Conservation (phyloP, 1,140 invertebrate genomes). For the Chymomyza costata region DNA sequence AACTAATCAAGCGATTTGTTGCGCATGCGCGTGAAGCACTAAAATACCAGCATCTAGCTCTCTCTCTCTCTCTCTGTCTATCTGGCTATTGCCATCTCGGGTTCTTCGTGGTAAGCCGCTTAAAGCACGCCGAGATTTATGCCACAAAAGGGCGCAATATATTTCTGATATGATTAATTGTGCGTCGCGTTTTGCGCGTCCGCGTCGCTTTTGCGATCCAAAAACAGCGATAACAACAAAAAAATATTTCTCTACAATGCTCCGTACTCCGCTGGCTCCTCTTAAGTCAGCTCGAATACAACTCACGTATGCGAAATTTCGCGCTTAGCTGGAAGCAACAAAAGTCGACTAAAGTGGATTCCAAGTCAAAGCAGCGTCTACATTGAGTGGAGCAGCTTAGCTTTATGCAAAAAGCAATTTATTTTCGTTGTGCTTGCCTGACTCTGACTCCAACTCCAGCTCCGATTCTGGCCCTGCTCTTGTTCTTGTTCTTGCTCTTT, state of each 20-base stretch:
- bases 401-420: slow-evolving; percentile 50
- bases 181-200: slow-evolving; percentile 33
- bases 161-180: slow-evolving; percentile 63
- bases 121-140: slow-evolving; percentile 54
- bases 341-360: slow-evolving; percentile 2
- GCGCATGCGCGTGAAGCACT: slow-evolving; percentile 64
- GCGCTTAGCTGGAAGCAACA: slow-evolving; percentile 38
- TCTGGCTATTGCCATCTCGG: not conserved
- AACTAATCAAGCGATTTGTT: slow-evolving; percentile 74
- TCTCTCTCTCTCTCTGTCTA: not conserved
- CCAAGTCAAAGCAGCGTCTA: slow-evolving; percentile 3
- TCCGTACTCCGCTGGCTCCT: no score
- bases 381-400: slow-evolving; percentile 6
- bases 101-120: slow-evolving; percentile 25
- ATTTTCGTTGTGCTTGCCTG: no score
- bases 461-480: no score
- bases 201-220: slow-evolving; percentile 22
- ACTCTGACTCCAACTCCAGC: no score
- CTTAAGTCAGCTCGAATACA: no score
- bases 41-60: slow-evolving; percentile 13
- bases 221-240: slow-evolving; percentile 47
- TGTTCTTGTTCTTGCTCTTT: slow-evolving; percentile 5
- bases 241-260: slow-evolving; percentile 43
- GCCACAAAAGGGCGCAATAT: slow-evolving; percentile 59
- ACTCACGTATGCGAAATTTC: slow-evolving; percentile 55